Evolutionary conservation across 2,113 vertebrate species (phyloP).

Genomic region (Pelecanoides urinatrix): DNA sequence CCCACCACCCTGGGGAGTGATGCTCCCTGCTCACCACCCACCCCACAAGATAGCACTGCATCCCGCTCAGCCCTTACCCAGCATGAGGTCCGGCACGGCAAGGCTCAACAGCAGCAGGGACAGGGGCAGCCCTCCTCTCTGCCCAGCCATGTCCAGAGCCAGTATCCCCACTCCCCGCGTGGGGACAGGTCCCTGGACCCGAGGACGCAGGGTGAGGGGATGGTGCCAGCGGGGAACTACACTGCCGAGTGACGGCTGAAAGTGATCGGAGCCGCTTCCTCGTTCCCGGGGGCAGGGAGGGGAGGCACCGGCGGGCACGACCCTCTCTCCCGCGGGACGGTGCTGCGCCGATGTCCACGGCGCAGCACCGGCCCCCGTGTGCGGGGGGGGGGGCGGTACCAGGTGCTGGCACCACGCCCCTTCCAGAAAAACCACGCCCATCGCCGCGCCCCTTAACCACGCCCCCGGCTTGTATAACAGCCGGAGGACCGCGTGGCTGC

Average conservation of each 20-base stretch:
- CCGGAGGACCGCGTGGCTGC: neutral
- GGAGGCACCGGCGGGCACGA: neutral
- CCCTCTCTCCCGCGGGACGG: neutral
- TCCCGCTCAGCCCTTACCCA: neutral
- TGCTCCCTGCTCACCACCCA: neutral
- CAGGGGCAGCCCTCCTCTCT: neutral
- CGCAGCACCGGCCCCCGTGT: fast-evolving
- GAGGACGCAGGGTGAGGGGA: neutral
- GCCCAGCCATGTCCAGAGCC: neutral
- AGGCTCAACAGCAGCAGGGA: constrained; percentile 4
- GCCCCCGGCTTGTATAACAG: neutral
- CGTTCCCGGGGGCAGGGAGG: neutral
- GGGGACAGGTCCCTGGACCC: neutral
- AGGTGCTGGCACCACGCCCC: fast-evolving
- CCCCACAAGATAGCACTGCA: fast-evolving
- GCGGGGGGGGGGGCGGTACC: neutral
- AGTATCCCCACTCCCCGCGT: neutral
- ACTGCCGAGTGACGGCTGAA: neutral
- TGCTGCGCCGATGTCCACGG: neutral
- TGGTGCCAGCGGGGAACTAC: neutral
- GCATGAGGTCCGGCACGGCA: neutral
- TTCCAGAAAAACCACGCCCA: neutral
- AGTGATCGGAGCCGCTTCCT: neutral
- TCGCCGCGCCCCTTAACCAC: fast-evolving
- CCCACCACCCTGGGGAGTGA: neutral